Conservation (phyloP, 2,888 invertebrate species). For the Epinotia nisella region DNA sequence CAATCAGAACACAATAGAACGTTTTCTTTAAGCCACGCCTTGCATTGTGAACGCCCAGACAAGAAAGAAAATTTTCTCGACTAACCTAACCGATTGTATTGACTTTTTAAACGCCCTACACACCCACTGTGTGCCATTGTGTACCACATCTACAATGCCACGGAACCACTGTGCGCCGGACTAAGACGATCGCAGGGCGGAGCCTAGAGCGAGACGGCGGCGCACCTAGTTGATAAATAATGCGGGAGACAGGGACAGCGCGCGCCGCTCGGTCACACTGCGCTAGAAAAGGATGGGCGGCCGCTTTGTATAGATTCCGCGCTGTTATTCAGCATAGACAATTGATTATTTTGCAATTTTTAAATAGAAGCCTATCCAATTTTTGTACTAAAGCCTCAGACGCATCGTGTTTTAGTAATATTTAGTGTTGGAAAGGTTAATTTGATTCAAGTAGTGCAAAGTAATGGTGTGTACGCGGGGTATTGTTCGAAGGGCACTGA, state of each 20-base stretch:
- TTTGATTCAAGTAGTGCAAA: constrained; percentile 46
- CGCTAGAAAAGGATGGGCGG: constrained; percentile 80
- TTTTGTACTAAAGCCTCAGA: constrained; percentile 50
- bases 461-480: constrained; percentile 69
- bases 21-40: constrained; percentile 80
- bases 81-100: constrained; percentile 81
- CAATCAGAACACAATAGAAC: constrained; percentile 79
- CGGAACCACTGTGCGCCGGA: constrained; percentile 68
- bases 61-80: constrained; percentile 82
- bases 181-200: constrained; percentile 77
- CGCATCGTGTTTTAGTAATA: constrained; percentile 26
- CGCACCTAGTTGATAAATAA: constrained; percentile 66
- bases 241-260: constrained; percentile 67
- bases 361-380: constrained; percentile 60
- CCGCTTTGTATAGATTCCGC: constrained; percentile 82
- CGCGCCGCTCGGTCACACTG: constrained; percentile 68
- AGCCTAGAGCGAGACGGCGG: constrained; percentile 76
- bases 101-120: constrained; percentile 84
- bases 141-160: constrained; percentile 79
- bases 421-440: constrained; percentile 49
- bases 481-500: constrained; percentile 84
- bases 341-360: constrained; percentile 73
- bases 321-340: constrained; percentile 80
- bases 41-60: constrained; percentile 72
- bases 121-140: constrained; percentile 79